Percentiles rank a stretch among this genome's conserved stretches.
These are phyloP conservation scores for Aphaenogaster rudis DNA, from an alignment of 1,140 invertebrate species.

Conservation along the genomic window DNA sequence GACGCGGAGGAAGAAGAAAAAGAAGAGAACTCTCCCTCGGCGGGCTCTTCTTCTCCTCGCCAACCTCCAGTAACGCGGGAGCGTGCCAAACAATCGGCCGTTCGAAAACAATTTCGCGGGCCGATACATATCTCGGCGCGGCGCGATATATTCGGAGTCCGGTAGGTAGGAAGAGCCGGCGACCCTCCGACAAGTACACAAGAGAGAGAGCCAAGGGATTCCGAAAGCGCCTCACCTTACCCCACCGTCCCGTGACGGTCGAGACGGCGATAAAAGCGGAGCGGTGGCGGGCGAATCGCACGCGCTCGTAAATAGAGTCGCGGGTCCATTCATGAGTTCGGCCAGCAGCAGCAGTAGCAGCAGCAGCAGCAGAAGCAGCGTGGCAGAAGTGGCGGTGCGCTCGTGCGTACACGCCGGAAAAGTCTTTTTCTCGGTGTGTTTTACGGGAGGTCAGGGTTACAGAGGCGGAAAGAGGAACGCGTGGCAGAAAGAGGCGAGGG, in stretches of 20 bases:
- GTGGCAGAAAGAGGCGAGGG: conserved; percentile 5
- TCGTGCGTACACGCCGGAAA: conserved; percentile 83
- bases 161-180: conserved; percentile 7
- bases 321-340: conserved; percentile 84
- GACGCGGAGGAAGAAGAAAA: background rate
- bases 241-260: conserved; percentile 23
- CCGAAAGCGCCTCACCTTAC: conserved; percentile 53
- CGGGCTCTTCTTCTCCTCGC: background rate
- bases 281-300: conserved; percentile 74
- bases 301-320: conserved; percentile 82
- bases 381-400: conserved; percentile 69
- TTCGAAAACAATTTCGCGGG: conserved; percentile 54
- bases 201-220: conserved; percentile 24
- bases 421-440: conserved; percentile 84
- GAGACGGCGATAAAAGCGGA: conserved; percentile 78
- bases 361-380: conserved; percentile 54
- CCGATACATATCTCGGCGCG: conserved; percentile 39
- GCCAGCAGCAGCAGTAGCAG: conserved; percentile 67
- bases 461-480: conserved; percentile 80
- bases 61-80: background rate
- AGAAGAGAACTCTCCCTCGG: no score
- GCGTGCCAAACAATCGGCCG: conserved; percentile 53
- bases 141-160: background rate
- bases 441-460: conserved; percentile 85
- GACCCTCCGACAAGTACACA: conserved; percentile 4